Percentiles rank a stretch among this genome's conserved stretches.
phyloP scores from a whole-genome alignment of 2,888 invertebrate genomes.

The Catonia carolina region DNA sequence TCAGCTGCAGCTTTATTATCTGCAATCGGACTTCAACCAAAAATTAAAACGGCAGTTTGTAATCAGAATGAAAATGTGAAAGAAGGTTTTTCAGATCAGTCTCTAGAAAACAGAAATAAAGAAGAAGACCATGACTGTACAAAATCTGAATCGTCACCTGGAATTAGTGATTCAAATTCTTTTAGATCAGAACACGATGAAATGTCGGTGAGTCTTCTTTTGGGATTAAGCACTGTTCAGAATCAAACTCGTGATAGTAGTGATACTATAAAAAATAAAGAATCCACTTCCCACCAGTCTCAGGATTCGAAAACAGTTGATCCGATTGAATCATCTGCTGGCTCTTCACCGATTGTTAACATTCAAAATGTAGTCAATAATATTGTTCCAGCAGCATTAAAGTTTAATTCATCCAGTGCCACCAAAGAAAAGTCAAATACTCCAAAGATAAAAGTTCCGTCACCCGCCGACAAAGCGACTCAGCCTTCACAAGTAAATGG shows the following conservation, averaged over 20 bases:
- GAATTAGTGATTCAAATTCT: constrained; percentile 6
- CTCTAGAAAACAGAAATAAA: too few species aligned
- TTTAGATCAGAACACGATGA: constrained; percentile 29
- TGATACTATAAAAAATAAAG: not conserved
- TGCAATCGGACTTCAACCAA: constrained; percentile 2
- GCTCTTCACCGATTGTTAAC: not conserved
- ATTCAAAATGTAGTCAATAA: too few species aligned
- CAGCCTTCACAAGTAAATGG: too few species aligned
- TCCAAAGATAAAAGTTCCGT: too few species aligned
- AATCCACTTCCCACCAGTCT: not conserved
- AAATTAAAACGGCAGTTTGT: not conserved
- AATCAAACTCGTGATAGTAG: not conserved
- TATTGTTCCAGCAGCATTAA: too few species aligned
- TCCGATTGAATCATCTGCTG: not conserved
- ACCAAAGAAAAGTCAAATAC: too few species aligned
- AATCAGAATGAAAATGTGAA: too few species aligned
- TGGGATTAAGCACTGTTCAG: constrained; percentile 28
- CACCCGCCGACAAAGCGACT: too few species aligned
- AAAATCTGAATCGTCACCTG: not conserved
- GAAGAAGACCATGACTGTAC: too few species aligned
- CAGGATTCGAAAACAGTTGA: not conserved
- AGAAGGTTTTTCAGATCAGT: too few species aligned
- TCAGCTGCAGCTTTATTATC: not conserved
- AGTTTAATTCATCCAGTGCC: too few species aligned
- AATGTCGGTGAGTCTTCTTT: constrained; percentile 29